phyloP scores from a whole-genome alignment of 2,888 invertebrate species.

The Melieria omissa region DNA sequence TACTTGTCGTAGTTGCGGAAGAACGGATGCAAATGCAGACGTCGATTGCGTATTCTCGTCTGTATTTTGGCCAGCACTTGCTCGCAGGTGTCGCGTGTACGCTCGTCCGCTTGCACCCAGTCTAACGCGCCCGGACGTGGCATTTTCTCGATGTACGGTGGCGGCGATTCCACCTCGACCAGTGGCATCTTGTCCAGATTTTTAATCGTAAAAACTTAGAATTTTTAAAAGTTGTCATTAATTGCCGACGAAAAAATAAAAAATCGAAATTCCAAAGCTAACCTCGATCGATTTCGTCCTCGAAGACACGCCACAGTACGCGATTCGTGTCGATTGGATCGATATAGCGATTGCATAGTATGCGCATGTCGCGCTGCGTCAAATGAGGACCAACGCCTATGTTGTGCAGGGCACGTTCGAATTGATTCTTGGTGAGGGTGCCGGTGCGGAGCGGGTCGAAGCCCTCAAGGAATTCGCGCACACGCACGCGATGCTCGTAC shows the following conservation, averaged over 20 bases:
- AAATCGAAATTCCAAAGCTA: conserved; percentile 6
- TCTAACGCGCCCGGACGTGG: conserved; percentile 67
- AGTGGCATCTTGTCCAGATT: conserved; percentile 77
- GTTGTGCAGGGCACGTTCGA: conserved; percentile 75
- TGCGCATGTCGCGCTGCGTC: conserved; percentile 72
- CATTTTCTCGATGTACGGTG: conserved; percentile 68
- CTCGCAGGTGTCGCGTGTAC: conserved; percentile 70
- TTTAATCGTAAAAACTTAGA: conserved; percentile 73
- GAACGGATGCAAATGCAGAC: conserved; percentile 74
- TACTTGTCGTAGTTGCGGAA: conserved; percentile 80
- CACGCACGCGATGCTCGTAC: conserved; percentile 73
- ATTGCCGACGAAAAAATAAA: background rate
- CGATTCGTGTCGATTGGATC: conserved; percentile 77
- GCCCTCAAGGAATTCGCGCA: conserved; percentile 77
- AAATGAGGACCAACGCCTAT: conserved; percentile 75
- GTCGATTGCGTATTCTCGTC: conserved; percentile 71
- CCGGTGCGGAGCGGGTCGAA: conserved; percentile 78
- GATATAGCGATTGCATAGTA: conserved; percentile 75
- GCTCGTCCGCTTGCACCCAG: conserved; percentile 66
- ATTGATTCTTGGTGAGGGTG: conserved; percentile 76
- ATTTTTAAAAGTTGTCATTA: background rate
- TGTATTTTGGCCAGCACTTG: conserved; percentile 74
- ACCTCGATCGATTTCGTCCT: conserved; percentile 83
- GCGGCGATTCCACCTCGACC: conserved; percentile 70
- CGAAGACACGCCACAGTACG: conserved; percentile 81